A percentile compares a stretch with the other conserved stretches of the same genome.
Conservation (phyloP, 2,113 vertebrate genomes). For the Brachypteracias leptosomus region DNA sequence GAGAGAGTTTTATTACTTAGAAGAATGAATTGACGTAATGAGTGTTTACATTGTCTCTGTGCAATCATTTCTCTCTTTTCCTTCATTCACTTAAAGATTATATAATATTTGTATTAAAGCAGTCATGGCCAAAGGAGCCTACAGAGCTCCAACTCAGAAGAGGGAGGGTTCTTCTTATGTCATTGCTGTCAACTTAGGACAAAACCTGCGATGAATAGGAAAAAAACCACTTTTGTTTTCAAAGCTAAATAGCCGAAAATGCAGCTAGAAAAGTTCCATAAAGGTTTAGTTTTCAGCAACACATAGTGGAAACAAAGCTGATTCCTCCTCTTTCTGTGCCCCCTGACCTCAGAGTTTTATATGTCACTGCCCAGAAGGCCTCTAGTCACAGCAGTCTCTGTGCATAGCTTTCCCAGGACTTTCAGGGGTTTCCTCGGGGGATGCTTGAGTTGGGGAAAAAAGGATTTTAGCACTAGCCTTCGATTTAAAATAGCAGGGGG, state of each 20-base stretch:
- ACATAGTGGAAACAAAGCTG: slow-evolving; percentile 77
- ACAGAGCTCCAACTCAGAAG: slow-evolving; percentile 26
- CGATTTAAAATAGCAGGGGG: slow-evolving; percentile 75
- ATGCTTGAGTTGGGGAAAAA: slow-evolving; percentile 49
- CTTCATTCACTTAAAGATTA: slow-evolving; percentile 40
- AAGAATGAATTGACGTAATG: background rate
- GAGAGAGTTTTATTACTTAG: slow-evolving; percentile 6
- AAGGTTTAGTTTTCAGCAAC: slow-evolving; percentile 77
- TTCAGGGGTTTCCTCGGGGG: slow-evolving; percentile 59
- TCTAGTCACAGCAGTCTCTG: slow-evolving; percentile 60
- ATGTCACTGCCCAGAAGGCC: slow-evolving; percentile 73
- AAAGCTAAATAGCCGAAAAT: slow-evolving; percentile 76
- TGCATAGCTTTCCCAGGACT: slow-evolving; percentile 73
- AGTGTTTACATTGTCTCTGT: slow-evolving; percentile 1
- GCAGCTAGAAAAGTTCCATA: slow-evolving; percentile 75
- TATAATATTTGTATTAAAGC: slow-evolving; percentile 51
- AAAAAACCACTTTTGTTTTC: slow-evolving; percentile 77
- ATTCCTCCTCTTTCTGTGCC: slow-evolving; percentile 73
- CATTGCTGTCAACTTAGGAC: slow-evolving; percentile 63
- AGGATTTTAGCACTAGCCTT: slow-evolving; percentile 68
- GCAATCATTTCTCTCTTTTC: background rate
- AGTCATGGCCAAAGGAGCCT: background rate
- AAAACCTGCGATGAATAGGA: slow-evolving; percentile 64
- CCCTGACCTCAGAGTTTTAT: slow-evolving; percentile 77
- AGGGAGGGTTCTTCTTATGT: slow-evolving; percentile 54